Evolutionary conservation across 2,113 vertebrate genomes (phyloP).

Genomic region (Pseudorectes ferrugineus): DNA sequence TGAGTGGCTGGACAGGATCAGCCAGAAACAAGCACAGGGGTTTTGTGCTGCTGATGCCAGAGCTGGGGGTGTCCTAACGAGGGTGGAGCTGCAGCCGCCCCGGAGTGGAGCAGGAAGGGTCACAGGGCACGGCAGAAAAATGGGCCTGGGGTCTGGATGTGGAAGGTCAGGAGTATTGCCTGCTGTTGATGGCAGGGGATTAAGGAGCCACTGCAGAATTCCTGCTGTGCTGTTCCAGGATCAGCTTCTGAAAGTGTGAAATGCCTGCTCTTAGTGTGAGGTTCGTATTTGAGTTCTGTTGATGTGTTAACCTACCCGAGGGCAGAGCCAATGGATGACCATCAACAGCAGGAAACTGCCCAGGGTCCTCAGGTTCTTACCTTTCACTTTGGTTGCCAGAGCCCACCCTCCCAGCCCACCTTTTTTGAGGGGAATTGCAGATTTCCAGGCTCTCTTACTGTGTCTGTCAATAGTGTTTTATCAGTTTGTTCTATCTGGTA

Average conservation of each 20-base stretch:
- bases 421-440: background rate
- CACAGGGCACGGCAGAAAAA: background rate
- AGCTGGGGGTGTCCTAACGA: fast-evolving
- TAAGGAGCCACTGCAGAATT: background rate
- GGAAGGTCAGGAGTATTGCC: background rate
- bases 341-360: background rate
- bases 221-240: background rate
- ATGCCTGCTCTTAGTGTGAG: background rate
- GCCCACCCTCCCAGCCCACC: background rate
- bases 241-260: background rate
- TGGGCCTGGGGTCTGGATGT: background rate
- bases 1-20: background rate
- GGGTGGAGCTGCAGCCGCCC: fast-evolving
- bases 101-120: background rate
- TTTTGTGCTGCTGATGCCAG: background rate
- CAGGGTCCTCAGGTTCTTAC: background rate
- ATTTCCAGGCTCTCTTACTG: background rate
- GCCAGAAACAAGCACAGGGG: background rate
- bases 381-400: background rate
- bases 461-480: background rate
- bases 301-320: background rate
- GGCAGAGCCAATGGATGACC: background rate
- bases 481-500: background rate
- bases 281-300: background rate
- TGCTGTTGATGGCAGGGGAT: background rate